These are phyloP conservation scores for Ceratosolen fusciceps DNA, from an alignment of 1,140 invertebrate species.

Conservation along the genomic window DNA sequence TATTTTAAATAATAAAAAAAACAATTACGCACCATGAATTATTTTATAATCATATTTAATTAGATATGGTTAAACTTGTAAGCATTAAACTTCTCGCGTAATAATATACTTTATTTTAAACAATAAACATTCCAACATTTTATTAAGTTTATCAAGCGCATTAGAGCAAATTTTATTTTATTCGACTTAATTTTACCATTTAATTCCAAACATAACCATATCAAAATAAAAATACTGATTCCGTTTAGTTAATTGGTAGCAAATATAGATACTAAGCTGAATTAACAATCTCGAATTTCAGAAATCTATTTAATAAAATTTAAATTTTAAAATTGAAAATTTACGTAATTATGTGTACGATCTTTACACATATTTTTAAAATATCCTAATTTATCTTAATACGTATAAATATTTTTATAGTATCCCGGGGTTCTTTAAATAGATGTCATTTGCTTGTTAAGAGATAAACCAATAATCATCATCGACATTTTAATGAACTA, in stretches of 20 bases:
- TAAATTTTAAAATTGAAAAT: no score
- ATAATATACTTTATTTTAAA: neutral
- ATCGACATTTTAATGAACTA: no score
- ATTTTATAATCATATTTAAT: neutral
- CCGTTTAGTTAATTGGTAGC: no score
- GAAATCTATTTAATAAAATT: no score
- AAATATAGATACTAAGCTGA: no score
- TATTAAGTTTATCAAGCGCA: neutral
- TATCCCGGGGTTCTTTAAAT: no score
- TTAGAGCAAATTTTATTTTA: neutral
- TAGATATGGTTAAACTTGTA: neutral
- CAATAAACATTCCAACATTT: neutral
- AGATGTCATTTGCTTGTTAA: no score
- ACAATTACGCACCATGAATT: neutral
- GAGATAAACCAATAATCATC: no score
- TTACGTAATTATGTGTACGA: no score
- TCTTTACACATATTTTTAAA: no score
- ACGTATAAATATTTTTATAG: no score
- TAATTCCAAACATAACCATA: slow-evolving; percentile 1
- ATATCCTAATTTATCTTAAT: neutral
- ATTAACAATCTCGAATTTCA: no score
- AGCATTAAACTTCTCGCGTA: neutral
- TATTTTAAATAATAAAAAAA: neutral
- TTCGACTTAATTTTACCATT: neutral
- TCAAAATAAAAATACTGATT: neutral